These are phyloP conservation scores for Chiridota heheva DNA, from an alignment of 35 echinoderm and acorn worm genomes.

Conservation along the genomic window DNA sequence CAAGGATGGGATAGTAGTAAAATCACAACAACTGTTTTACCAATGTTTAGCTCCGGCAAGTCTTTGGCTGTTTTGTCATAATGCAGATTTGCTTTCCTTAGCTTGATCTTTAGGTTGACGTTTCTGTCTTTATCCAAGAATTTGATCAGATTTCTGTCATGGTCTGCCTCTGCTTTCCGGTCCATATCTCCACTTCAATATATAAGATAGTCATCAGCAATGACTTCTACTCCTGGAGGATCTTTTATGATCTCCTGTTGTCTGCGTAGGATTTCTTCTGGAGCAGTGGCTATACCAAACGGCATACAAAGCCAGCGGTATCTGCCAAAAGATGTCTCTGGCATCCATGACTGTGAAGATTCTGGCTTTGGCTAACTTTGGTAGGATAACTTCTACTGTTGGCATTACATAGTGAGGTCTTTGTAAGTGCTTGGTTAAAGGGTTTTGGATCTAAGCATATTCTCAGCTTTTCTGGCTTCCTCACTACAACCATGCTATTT, in stretches of 20 bases:
- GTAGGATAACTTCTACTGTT: slow-evolving; percentile 38
- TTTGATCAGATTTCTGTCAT: slow-evolving; percentile 22
- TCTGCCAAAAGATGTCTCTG: slow-evolving; percentile 53
- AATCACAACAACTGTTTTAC: too few relatives aligned
- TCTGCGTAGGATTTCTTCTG: slow-evolving; percentile 49
- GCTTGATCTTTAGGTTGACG: not conserved
- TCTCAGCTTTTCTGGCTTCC: not conserved
- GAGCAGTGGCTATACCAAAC: slow-evolving; percentile 43
- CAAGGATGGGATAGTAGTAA: too few relatives aligned
- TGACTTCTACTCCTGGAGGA: slow-evolving; percentile 28
- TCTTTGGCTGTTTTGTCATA: too few relatives aligned
- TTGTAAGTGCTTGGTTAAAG: not conserved
- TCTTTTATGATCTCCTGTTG: slow-evolving; percentile 19
- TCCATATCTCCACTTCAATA: slow-evolving; percentile 11
- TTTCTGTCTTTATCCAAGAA: slow-evolving; percentile 17
- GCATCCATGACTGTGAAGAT: slow-evolving; percentile 26
- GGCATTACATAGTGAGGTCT: slow-evolving; percentile 15
- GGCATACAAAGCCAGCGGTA: slow-evolving; percentile 54
- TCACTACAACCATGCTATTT: slow-evolving; percentile 12
- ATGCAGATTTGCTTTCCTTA: not conserved
- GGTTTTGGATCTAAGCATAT: slow-evolving; percentile 2
- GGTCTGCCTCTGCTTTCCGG: slow-evolving; percentile 18
- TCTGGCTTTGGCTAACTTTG: slow-evolving; percentile 13
- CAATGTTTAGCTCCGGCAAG: too few relatives aligned
- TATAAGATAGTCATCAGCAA: slow-evolving; percentile 44